Base-by-base conservation (phyloP, 1,140 invertebrate species). In the Coelopa frigida region DNA sequence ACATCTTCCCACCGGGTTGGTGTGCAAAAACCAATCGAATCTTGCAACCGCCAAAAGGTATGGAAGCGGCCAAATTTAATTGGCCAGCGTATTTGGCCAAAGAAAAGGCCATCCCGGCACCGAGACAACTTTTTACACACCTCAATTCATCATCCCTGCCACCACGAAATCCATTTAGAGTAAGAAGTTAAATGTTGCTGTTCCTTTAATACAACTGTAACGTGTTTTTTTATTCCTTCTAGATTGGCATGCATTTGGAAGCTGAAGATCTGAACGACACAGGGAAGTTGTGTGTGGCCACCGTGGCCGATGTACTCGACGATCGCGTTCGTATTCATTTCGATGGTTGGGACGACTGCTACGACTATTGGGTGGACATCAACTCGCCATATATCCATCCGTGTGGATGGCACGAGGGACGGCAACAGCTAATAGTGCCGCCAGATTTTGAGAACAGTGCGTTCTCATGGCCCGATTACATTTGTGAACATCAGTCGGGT, bases 1-100 rank as follows among this genome's bases (percentile, higher is more conserved):
- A 93, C 61, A 89, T 97, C 27, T 97, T 97, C 70, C 91, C 89
- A 6, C 78, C 83, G 27, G 90, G 92, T n/a, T 97, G 89, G 87
- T 92, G 91, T 60, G 86, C 91, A 53, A 84, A 84, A 59, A 87
- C 87, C 53, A 76, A 77, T 4, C 81, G 87, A 21, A 66, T 77
- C 26, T 59, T 94, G 26, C 79, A 84, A 53, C 82, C 86, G 4
- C 92, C 93, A 0, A 81, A 82, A 54, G 81, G 80, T 53, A 81
- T 80, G 51, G 75, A 70, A 4, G 46, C 69, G n/a, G 72, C 57
- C 2, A 75, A 72, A 36, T 96, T 96, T 61, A 83, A 79, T 57
- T 96, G 92, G 93, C 75, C 78, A n/a, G 71, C 75, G 4, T 96
- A 95, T 68, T 71, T 95, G 50, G 86, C 84, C 60, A 76, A 82